A percentile compares a stretch with the other conserved stretches of the same genome.
phyloP scores from a whole-genome alignment of 2,888 invertebrate genomes.

The Microdon myrmicae region DNA sequence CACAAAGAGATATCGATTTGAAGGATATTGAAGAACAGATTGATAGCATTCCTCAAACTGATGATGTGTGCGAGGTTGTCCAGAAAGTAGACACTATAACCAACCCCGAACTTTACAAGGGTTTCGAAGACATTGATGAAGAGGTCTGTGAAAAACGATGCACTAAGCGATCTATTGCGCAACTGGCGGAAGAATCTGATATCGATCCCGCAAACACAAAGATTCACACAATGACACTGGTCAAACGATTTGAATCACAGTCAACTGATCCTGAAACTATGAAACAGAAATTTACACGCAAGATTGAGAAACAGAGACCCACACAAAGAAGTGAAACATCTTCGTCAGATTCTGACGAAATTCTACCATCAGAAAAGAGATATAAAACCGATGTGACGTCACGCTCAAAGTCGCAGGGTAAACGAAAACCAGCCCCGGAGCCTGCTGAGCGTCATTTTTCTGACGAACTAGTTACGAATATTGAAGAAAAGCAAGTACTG shows the following conservation, averaged over 20 bases:
- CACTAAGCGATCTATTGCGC: conserved; percentile 56
- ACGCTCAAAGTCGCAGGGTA: too few relatives aligned
- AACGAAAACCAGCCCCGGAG: background rate
- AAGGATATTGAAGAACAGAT: conserved; percentile 31
- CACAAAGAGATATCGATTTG: conserved; percentile 3
- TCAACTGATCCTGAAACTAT: too few relatives aligned
- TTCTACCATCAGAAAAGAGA: too few relatives aligned
- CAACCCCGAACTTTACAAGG: conserved; percentile 45
- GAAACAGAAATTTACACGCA: too few relatives aligned
- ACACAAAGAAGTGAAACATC: too few relatives aligned
- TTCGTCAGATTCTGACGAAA: too few relatives aligned
- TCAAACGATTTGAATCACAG: too few relatives aligned
- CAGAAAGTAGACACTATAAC: conserved; percentile 36
- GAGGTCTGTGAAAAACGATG: conserved; percentile 59
- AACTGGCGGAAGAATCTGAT: conserved; percentile 47
- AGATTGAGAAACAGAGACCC: too few relatives aligned
- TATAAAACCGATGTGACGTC: too few relatives aligned
- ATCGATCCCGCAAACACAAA: too few relatives aligned
- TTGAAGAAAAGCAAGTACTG: background rate
- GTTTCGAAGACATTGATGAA: conserved; percentile 54
- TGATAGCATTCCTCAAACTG: background rate
- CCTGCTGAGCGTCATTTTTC: background rate
- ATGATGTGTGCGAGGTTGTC: background rate
- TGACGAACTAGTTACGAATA: background rate
- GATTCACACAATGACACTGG: too few relatives aligned